phyloP scores from a whole-genome alignment of 2,113 vertebrate genomes.

The Bombycilla garrulus region DNA sequence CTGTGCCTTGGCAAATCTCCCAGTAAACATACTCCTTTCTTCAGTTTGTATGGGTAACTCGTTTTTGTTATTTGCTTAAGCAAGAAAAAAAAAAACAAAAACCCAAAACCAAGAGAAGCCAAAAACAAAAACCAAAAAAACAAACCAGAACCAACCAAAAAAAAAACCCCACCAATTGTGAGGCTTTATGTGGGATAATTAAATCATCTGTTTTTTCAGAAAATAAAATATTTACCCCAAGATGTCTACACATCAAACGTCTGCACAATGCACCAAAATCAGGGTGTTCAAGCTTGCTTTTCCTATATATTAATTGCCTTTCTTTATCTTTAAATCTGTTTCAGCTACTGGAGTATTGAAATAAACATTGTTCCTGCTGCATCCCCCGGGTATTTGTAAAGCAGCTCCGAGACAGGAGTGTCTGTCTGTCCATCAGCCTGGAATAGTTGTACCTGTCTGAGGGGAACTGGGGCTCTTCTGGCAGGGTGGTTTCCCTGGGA shows the following conservation, averaged over 20 bases:
- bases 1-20: not conserved
- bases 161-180: not conserved
- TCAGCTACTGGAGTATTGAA: not conserved
- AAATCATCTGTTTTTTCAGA: not conserved
- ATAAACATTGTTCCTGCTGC: not conserved
- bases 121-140: too few species aligned
- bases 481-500: not conserved
- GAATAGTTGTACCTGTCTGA: not conserved
- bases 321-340: not conserved
- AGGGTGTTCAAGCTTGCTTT: not conserved
- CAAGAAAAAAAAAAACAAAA: not conserved
- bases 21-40: not conserved
- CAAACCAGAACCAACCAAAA: not conserved
- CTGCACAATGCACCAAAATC: not conserved
- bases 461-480: not conserved
- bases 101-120: not conserved
- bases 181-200: not conserved
- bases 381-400: not conserved
- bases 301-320: not conserved
- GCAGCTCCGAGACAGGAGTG: not conserved
- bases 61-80: not conserved
- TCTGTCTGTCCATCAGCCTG: not conserved
- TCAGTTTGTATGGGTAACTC: not conserved
- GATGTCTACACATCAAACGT: not conserved
- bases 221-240: not conserved